phyloP scores from a whole-genome alignment of 1,140 invertebrate species.

The Drosophila bocqueti region DNA sequence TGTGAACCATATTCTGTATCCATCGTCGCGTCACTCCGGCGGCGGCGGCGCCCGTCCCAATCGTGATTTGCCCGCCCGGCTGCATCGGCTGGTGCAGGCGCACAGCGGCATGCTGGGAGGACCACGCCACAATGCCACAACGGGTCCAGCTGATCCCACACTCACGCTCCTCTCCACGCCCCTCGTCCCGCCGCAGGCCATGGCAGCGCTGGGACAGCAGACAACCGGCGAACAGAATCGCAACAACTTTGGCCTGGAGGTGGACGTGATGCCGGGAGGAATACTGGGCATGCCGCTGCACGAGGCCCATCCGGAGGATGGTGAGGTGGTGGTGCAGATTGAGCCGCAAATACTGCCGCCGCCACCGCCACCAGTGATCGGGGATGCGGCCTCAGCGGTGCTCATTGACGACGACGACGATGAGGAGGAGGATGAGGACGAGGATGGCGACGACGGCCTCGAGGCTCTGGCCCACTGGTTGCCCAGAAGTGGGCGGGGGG shows the following conservation, averaged over 20 bases:
- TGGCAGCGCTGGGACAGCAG: slow-evolving; percentile 14
- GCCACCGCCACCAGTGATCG: slow-evolving; percentile 18
- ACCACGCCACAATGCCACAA: neutral
- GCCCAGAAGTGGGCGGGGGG: neutral
- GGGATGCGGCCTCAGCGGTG: neutral
- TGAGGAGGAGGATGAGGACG: neutral
- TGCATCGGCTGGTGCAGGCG: slow-evolving; percentile 47
- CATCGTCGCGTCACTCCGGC: slow-evolving; percentile 29
- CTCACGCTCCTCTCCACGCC: slow-evolving; percentile 5
- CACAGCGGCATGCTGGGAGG: neutral
- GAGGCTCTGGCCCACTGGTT: neutral
- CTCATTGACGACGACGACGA: neutral
- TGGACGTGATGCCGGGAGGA: slow-evolving; percentile 23
- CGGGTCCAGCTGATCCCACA: neutral
- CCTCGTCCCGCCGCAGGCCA: slow-evolving; percentile 1
- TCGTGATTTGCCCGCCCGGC: slow-evolving; percentile 49
- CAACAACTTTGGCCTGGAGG: slow-evolving; percentile 42
- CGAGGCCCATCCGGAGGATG: slow-evolving; percentile 10
- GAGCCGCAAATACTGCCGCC: slow-evolving; percentile 20
- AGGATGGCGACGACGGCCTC: slow-evolving; percentile 2
- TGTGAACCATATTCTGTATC: neutral
- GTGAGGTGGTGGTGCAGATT: slow-evolving; percentile 5
- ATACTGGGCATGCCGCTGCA: slow-evolving; percentile 37
- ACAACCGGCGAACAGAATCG: neutral
- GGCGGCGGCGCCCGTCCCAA: slow-evolving; percentile 20